Evolutionary conservation across 2,888 invertebrate species (phyloP).

Genomic region (Minunthozetes semirufus): DNA sequence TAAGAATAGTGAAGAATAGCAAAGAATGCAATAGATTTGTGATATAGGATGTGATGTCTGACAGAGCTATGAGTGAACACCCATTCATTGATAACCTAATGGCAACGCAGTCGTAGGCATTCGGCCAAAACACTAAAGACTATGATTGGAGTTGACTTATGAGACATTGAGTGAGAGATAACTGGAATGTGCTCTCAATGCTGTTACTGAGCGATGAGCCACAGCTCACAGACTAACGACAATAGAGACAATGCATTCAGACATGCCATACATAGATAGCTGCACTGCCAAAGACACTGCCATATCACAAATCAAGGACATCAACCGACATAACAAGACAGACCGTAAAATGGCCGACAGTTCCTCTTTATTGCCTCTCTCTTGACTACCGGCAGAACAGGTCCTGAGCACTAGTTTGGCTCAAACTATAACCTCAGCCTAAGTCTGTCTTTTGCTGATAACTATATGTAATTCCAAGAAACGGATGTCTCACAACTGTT

Average conservation of each 20-base stretch:
- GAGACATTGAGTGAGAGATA: background rate
- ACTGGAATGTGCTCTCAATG: conserved; percentile 7
- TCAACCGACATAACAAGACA: background rate
- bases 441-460: conserved; percentile 1
- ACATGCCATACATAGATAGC: background rate
- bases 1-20: background rate
- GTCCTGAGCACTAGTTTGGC: background rate
- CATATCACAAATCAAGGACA: background rate
- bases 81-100: conserved; percentile 22
- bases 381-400: background rate
- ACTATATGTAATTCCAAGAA: background rate
- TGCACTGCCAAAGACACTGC: background rate
- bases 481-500: background rate
- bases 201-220: background rate
- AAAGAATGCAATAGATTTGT: background rate
- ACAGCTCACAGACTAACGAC: background rate
- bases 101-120: conserved; percentile 20
- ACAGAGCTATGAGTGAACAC: background rate
- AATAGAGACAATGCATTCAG: background rate
- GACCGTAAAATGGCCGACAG: background rate
- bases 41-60: conserved; percentile 15
- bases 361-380: background rate
- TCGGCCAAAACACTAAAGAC: conserved; percentile 7
- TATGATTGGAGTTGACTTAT: conserved; percentile 4
- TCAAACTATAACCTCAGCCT: background rate